Evolutionary conservation across 2,888 invertebrate species (phyloP).

Genomic region (Drosophila koepferae): DNA sequence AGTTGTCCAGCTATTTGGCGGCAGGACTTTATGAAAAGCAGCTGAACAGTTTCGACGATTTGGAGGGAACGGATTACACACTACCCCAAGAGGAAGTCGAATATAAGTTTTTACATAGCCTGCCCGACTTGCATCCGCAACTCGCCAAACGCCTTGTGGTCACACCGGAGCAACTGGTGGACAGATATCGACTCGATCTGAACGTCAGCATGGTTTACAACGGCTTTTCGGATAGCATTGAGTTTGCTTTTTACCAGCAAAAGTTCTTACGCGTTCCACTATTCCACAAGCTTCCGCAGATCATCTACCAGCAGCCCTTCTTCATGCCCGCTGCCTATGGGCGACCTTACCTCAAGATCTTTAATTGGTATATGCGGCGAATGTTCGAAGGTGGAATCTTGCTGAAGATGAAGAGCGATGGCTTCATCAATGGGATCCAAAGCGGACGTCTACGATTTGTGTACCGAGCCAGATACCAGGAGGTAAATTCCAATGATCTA

Average conservation of each 20-base stretch:
- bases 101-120: slow-evolving; percentile 21
- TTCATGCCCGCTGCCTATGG: slow-evolving; percentile 64
- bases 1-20: slow-evolving; percentile 64
- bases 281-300: slow-evolving; percentile 55
- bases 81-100: slow-evolving; percentile 51
- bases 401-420: slow-evolving; percentile 60
- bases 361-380: slow-evolving; percentile 62
- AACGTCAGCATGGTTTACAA: slow-evolving; percentile 57
- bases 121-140: slow-evolving; percentile 55
- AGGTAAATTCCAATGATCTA: slow-evolving; percentile 60
- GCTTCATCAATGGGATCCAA: slow-evolving; percentile 60
- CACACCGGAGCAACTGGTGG: slow-evolving; percentile 32
- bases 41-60: slow-evolving; percentile 58
- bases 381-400: slow-evolving; percentile 67
- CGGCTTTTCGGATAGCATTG: slow-evolving; percentile 60
- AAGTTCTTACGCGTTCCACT: slow-evolving; percentile 58
- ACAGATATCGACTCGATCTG: slow-evolving; percentile 44
- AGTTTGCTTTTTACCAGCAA: slow-evolving; percentile 69
- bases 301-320: slow-evolving; percentile 62
- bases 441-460: slow-evolving; percentile 58
- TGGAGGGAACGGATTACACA: slow-evolving; percentile 46
- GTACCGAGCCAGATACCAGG: slow-evolving; percentile 31
- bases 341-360: slow-evolving; percentile 61
- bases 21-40: slow-evolving; percentile 64
- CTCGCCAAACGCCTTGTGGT: slow-evolving; percentile 51